Evolutionary conservation across 2,113 vertebrate genomes (phyloP), one percentile per base, ranked within the genome.

Genomic region (Phalacrocorax aristotelis): DNA sequence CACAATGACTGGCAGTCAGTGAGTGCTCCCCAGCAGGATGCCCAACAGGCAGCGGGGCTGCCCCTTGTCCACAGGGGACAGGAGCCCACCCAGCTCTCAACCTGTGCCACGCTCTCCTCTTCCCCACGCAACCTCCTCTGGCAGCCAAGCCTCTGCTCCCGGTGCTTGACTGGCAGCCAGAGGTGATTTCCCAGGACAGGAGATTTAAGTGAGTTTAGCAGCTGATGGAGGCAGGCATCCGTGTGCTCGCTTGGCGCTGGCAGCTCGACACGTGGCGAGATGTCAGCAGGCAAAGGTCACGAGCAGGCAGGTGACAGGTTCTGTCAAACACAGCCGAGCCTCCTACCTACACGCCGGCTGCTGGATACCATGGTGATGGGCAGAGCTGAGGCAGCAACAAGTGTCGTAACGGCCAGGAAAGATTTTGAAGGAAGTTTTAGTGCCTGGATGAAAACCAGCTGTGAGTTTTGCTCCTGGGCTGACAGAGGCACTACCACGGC

Each of bases 241-340:
- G 9, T 1, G 11, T 11, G 48, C 62, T 72, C 5, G 2, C 65
- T 44, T 1, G 15, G 20, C 2, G 3, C 49, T n/a, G 48, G 78
- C 82, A 88, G 82, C 78, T 80, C 3, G 0, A 40, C 34, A 14
- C 0, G 1, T 3, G 1, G 3, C 8, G 16, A 57, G 27, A 20
- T 2, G 23, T 36, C 12, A 4, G 58, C 36, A 89, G 80, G 84
- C 48, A 42, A 60, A 93, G 92, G 90, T 85, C 32, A 21, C 4
- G 18, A 51, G 17, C 46, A 19, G 60, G 61, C 55, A 82, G 88
- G 82, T 55, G 94, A 68, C 91, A 82, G 69, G 66, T 51, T 26
- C 94, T 95, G 94, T 84, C 87, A 58, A 51, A 68, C 89, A 81
- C 48, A 49, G 26, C 71, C 25, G 2, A 71, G 87, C 14, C 54